These are phyloP conservation scores for Cecropterus lyciades DNA, from an alignment of 1,140 invertebrate genomes.

Conservation along the genomic window DNA sequence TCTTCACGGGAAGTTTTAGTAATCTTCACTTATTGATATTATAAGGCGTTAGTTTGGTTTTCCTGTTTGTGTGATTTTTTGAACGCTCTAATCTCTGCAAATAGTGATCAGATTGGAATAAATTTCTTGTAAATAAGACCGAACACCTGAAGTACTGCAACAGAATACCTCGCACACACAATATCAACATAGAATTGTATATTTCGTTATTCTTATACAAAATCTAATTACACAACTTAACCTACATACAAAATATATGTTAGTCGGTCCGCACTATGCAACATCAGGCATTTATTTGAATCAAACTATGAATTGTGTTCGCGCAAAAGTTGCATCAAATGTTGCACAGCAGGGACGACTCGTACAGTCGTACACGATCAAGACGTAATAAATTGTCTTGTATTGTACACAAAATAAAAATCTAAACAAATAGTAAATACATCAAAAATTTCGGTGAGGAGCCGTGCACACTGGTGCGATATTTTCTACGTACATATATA, in stretches of 20 bases:
- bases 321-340: slow-evolving; percentile 16
- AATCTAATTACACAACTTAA: slow-evolving; percentile 72
- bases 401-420: slow-evolving; percentile 42
- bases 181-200: slow-evolving; percentile 57
- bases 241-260: slow-evolving; percentile 60
- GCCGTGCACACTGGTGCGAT: slow-evolving; percentile 45
- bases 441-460: slow-evolving; percentile 56
- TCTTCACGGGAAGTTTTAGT: no score
- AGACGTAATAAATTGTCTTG: slow-evolving; percentile 42
- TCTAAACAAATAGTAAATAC: slow-evolving; percentile 56
- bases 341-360: slow-evolving; percentile 2
- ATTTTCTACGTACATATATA: slow-evolving; percentile 3
- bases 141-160: slow-evolving; percentile 32
- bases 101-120: no score
- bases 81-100: no score
- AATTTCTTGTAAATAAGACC: slow-evolving; percentile 5
- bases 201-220: slow-evolving; percentile 75
- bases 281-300: slow-evolving; percentile 1
- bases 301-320: neutral
- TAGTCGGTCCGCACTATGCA: slow-evolving; percentile 42
- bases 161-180: slow-evolving; percentile 33
- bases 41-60: no score
- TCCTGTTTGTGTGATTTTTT: no score
- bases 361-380: slow-evolving; percentile 37
- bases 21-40: no score